Conservation (phyloP, 2,113 vertebrate species). For the Pollachius pollachius region DNA sequence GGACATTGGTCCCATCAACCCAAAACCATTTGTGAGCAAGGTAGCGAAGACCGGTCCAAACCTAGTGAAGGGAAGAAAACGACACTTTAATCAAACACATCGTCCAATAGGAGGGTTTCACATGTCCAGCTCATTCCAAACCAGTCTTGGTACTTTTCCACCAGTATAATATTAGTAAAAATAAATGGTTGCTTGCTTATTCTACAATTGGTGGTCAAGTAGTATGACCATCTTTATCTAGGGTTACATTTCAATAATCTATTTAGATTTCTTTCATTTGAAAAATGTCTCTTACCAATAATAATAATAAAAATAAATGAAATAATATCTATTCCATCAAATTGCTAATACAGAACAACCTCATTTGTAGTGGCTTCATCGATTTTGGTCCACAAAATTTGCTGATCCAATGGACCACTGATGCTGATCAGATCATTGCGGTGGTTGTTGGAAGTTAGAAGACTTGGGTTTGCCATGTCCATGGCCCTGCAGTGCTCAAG, state of each 20-base stretch:
- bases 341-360: slow-evolving; percentile 13
- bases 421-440: slow-evolving; percentile 18
- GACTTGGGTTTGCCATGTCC: background rate
- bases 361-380: slow-evolving; percentile 20
- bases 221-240: background rate
- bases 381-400: slow-evolving; percentile 6
- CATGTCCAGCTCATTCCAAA: background rate
- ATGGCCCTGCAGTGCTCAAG: slow-evolving; percentile 29
- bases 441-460: rapidly evolving
- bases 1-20: background rate
- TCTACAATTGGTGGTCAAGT: background rate
- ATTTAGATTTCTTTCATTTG: too few species aligned
- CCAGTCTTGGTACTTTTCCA: background rate
- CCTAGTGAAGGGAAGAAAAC: slow-evolving; percentile 24
- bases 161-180: too few species aligned
- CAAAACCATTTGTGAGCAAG: slow-evolving; percentile 37
- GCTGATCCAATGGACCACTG: background rate
- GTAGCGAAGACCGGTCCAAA: slow-evolving; percentile 39
- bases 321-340: background rate
- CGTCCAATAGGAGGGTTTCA: too few species aligned
- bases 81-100: background rate
- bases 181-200: background rate
- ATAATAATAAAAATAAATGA: background rate
- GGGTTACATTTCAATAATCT: background rate
- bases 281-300: too few species aligned